These are phyloP conservation scores for Synergus gifuensis DNA, from an alignment of 2,888 invertebrate genomes.

Conservation along the genomic window DNA sequence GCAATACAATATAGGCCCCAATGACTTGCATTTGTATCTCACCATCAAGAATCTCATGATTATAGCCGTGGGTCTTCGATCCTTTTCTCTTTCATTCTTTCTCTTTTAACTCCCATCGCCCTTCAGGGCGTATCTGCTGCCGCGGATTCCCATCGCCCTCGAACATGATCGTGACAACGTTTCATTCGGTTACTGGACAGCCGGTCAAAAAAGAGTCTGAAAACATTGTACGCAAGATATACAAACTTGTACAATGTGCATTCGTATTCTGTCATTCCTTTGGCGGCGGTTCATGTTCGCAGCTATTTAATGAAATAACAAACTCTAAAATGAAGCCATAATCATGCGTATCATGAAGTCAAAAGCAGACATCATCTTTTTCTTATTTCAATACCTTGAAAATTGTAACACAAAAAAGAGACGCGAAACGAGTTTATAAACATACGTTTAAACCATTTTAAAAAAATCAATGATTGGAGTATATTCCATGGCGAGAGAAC, in stretches of 20 bases:
- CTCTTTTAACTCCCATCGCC: conserved; percentile 50
- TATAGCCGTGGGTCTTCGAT: conserved; percentile 65
- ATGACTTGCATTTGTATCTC: conserved; percentile 74
- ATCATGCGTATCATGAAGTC: neutral
- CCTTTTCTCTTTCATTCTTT: conserved; percentile 51
- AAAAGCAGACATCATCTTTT: neutral
- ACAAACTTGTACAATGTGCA: neutral
- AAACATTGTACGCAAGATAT: neutral
- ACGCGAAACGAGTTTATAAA: too few relatives aligned
- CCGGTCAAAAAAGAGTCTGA: neutral
- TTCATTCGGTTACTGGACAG: conserved; percentile 53
- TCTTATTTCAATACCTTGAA: neutral
- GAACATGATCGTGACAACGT: conserved; percentile 56
- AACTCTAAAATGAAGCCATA: neutral
- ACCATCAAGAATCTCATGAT: conserved; percentile 65
- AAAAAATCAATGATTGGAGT: neutral
- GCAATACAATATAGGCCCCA: conserved; percentile 70
- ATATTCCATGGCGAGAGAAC: neutral
- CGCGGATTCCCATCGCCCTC: conserved; percentile 52
- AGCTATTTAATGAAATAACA: neutral
- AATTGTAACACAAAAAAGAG: too few relatives aligned
- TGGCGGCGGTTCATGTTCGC: neutral
- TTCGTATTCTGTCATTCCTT: neutral
- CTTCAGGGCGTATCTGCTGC: conserved; percentile 54
- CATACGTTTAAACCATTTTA: neutral